A percentile compares a stretch with the other conserved stretches of the same genome.
Conservation (phyloP, 2,113 vertebrate species). For the Vulpes ferrilata region DNA sequence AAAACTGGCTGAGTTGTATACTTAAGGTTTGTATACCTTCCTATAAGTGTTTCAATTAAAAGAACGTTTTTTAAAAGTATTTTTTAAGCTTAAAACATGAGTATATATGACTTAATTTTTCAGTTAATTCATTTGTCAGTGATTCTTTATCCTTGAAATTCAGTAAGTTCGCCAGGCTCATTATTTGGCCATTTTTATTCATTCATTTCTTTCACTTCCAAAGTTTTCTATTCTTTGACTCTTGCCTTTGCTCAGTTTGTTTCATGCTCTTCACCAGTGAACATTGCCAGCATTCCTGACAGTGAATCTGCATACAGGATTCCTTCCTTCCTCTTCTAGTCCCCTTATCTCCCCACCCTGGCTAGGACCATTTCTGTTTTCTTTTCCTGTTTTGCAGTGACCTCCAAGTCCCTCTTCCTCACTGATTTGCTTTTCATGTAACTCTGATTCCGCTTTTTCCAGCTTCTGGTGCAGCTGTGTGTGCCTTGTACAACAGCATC, state of each 20-base stretch:
- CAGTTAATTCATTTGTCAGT: background rate
- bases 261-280: background rate
- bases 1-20: background rate
- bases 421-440: background rate
- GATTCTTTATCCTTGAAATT: background rate
- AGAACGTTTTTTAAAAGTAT: background rate
- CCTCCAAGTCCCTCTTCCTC: background rate
- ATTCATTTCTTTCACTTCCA: background rate
- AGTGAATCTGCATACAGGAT: background rate
- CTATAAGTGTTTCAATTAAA: background rate
- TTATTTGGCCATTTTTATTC: background rate
- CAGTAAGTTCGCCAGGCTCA: background rate
- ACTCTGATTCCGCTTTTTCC: background rate
- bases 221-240: background rate
- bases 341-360: background rate
- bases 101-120: background rate
- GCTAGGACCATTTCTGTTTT: background rate
- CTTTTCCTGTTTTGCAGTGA: background rate
- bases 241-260: background rate
- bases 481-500: fast-evolving
- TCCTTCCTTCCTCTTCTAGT: background rate
- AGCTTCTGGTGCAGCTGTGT: background rate
- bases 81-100: background rate
- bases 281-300: background rate
- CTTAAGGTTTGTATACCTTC: background rate